phyloP scores from a whole-genome alignment of 2,113 vertebrate species.

The Zapus hudsonius region DNA sequence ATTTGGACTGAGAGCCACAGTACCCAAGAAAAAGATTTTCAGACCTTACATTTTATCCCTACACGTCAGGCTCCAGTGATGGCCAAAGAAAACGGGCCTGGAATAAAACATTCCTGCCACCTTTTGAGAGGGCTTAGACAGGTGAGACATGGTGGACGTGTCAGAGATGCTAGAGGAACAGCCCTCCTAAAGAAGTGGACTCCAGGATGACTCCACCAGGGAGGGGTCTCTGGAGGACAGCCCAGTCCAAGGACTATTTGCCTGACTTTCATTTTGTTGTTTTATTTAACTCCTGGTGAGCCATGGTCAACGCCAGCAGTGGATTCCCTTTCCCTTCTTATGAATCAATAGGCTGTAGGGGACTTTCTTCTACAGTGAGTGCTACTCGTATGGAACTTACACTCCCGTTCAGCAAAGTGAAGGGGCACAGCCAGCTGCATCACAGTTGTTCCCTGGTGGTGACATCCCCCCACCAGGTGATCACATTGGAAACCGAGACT shows the following conservation, averaged over 20 bases:
- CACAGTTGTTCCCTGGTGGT: neutral
- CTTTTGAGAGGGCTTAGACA: neutral
- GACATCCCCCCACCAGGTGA: neutral
- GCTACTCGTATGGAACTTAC: neutral
- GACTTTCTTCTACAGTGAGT: neutral
- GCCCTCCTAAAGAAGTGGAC: neutral
- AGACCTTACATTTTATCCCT: neutral
- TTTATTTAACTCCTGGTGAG: neutral
- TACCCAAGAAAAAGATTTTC: neutral
- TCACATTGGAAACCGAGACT: neutral
- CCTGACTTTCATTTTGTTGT: neutral
- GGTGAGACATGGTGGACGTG: neutral
- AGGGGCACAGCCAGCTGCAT: neutral
- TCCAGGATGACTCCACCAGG: neutral
- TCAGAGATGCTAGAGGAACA: neutral
- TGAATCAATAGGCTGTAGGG: neutral
- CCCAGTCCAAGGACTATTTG: neutral
- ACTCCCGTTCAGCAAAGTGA: neutral
- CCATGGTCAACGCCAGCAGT: neutral
- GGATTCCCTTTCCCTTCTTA: neutral
- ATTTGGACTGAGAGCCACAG: neutral
- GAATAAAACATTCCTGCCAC: neutral
- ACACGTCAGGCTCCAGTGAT: neutral
- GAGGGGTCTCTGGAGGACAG: neutral
- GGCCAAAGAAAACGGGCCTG: neutral